Evolutionary conservation across 2,113 vertebrate genomes (phyloP).

Genomic region (Limnothrissa miodon): DNA sequence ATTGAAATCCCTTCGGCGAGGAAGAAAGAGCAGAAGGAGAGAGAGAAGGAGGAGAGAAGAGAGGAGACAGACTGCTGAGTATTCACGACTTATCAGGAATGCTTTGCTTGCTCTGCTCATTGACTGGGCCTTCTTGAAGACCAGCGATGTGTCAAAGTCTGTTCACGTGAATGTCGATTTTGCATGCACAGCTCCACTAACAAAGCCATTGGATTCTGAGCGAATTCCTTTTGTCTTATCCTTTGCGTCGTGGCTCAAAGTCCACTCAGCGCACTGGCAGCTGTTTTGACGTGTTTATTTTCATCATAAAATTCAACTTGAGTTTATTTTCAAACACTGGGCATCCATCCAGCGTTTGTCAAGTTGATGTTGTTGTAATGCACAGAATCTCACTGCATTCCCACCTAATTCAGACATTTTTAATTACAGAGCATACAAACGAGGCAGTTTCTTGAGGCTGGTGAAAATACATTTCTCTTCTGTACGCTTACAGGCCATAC

Average conservation of each 20-base stretch:
- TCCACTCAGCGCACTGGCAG: background rate
- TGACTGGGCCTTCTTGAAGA: conserved; percentile 3
- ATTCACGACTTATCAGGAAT: background rate
- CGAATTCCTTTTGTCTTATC: background rate
- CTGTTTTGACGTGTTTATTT: background rate
- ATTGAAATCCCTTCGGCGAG: background rate
- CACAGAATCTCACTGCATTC: background rate
- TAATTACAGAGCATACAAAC: background rate
- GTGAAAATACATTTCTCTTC: background rate
- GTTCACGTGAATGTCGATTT: background rate
- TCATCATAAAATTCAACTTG: background rate
- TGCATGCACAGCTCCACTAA: background rate
- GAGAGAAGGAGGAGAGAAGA: background rate
- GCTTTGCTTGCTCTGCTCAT: conserved; percentile 17
- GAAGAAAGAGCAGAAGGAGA: background rate
- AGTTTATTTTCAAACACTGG: background rate
- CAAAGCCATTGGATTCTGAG: conserved; percentile 12
- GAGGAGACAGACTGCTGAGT: background rate
- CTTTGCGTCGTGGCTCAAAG: background rate
- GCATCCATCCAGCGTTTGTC: background rate
- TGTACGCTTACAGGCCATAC: background rate
- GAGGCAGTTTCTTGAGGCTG: background rate
- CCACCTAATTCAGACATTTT: background rate
- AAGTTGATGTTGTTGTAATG: background rate
- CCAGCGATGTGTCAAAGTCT: background rate